Conservation (phyloP, 2,888 invertebrate species). For the Chelonus formosanus region DNA sequence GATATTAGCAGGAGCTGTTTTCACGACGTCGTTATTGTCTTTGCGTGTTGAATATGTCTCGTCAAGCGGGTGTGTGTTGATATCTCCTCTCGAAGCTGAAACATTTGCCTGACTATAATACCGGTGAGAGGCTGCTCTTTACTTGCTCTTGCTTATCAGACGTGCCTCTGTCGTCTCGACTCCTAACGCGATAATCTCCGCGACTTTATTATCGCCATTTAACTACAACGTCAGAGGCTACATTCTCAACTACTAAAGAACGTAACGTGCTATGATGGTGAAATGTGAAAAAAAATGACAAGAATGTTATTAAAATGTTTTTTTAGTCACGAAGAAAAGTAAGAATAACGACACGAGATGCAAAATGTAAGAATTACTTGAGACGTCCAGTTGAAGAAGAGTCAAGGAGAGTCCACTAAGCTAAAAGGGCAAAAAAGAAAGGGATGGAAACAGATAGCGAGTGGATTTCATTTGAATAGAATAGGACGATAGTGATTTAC, state of each 20-base stretch:
- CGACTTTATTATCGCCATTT: conserved; percentile 31
- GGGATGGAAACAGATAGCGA: conserved; percentile 14
- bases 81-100: conserved; percentile 21
- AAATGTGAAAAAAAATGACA: not conserved
- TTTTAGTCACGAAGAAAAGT: not conserved
- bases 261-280: conserved; percentile 4
- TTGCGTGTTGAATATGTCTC: conserved; percentile 24
- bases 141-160: conserved; percentile 28
- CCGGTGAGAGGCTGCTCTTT: conserved; percentile 15
- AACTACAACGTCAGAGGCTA: conserved; percentile 20
- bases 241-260: conserved; percentile 9
- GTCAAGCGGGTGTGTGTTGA: conserved; percentile 18
- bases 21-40: conserved; percentile 22
- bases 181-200: conserved; percentile 23
- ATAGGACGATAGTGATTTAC: conserved; percentile 58
- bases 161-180: conserved; percentile 19
- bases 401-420: conserved; percentile 1
- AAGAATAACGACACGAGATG: not conserved
- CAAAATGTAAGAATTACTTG: conserved; percentile 2
- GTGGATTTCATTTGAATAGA: conserved; percentile 59
- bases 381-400: conserved; percentile 13
- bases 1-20: conserved; percentile 26
- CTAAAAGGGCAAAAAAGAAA: conserved; percentile 14
- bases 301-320: conserved; percentile 7
- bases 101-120: conserved; percentile 18